phyloP scores from a whole-genome alignment of 2,113 vertebrate genomes.

The Theristicus caerulescens region DNA sequence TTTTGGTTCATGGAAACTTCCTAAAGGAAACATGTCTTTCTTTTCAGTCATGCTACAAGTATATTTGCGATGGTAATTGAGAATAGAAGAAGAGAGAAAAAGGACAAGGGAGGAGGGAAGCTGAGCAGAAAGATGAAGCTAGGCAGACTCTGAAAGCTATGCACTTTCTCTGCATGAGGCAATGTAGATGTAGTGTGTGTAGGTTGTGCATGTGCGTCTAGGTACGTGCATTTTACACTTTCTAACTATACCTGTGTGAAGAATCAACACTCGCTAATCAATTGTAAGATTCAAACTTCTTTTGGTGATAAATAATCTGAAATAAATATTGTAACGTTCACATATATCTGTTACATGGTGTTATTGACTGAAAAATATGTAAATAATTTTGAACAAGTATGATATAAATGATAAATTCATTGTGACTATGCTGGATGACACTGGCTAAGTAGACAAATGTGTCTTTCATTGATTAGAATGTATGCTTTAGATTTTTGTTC shows the following conservation, averaged over 20 bases:
- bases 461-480: neutral
- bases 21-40: neutral
- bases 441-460: neutral
- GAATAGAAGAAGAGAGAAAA: neutral
- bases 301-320: neutral
- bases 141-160: neutral
- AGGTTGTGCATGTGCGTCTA: too few species aligned
- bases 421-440: neutral
- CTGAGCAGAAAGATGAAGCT: neutral
- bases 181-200: too few species aligned
- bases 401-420: neutral
- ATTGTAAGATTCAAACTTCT: neutral
- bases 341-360: neutral
- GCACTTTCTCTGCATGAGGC: neutral
- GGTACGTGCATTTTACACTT: neutral
- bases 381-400: neutral
- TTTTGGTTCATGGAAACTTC: neutral
- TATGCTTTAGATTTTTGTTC: neutral
- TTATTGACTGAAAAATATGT: neutral
- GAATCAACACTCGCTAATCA: neutral
- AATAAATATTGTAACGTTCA: neutral
- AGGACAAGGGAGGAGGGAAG: neutral
- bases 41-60: neutral
- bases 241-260: neutral
- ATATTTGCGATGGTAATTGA: neutral